Base-by-base conservation (phyloP, 2,888 invertebrate genomes). In the Priocnemis perturbator region DNA sequence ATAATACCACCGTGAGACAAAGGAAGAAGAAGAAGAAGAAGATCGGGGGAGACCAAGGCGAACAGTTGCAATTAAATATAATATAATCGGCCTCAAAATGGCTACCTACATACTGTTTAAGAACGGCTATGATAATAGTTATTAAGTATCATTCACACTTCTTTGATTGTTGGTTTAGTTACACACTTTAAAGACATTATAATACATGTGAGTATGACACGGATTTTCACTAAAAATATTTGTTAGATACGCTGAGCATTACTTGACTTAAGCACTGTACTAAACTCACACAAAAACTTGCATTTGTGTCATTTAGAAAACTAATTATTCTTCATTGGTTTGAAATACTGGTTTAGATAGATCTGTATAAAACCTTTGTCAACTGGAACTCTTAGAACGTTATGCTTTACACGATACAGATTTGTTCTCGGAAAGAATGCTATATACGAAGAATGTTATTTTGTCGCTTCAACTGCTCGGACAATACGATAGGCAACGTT, bases 341-440 rank as follows among this genome's bases (percentile, higher is more conserved):
- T 86, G 86, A 85, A 88, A 89, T 89, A 89, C 88, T 88, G 88
- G 87, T 87, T 86, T 81, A 85, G 37, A 86, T 86, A 88, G 84
- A 87, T 87, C 84, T 86, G 86, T 85, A 87, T 87, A 87, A 86
- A 88, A 88, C 83, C 85, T 85, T 84, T 86, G 83, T 87, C 83
- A 85, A 85, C 84, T 85, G 86, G 86, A 87, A 88, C 86, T 85
- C 83, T 85, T 83, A 81, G 85, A 86, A 85, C 85, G 37, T 37
- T 37, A 86, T 85, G 81, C 83, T 86, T 83, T 83, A 79, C 81
- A 83, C 77, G 79, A 79, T 82, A 82, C 76, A 71, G 76, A 74
- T 74, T 65, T 66, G 37, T 11, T 37, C 37, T 7, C 37, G 73
- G 78, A 83, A 83, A 81, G 82, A 83, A 81, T 78, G 81, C 79